A percentile compares a stretch with the other conserved stretches of the same genome.
phyloP scores from a whole-genome alignment of 2,113 vertebrate species.

The Myotis davidii region DNA sequence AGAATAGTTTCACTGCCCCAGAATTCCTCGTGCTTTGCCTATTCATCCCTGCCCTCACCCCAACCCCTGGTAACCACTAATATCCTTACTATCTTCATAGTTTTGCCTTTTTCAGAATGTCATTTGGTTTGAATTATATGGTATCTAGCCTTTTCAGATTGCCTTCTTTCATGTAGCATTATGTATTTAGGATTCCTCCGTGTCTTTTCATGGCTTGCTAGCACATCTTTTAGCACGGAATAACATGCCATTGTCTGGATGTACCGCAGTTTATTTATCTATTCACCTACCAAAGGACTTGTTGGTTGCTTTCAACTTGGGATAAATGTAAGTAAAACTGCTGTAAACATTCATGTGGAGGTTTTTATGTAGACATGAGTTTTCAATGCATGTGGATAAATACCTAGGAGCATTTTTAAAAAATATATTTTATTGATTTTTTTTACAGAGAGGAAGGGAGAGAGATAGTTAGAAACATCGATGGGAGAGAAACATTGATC shows the following conservation, averaged over 20 bases:
- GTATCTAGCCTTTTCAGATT: background rate
- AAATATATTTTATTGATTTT: too few species aligned
- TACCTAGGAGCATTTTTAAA: background rate
- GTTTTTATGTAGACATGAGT: background rate
- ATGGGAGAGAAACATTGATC: too few species aligned
- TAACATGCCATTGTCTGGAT: conserved; percentile 34
- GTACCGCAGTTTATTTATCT: background rate
- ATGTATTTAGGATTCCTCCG: background rate
- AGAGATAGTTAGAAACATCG: too few species aligned
- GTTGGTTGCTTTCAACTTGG: conserved; percentile 6
- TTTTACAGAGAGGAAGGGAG: too few species aligned
- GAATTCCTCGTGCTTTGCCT: background rate
- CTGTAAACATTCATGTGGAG: conserved; percentile 27
- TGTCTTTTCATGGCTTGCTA: background rate
- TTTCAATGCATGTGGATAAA: conserved; percentile 36
- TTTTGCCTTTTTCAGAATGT: conserved; percentile 8
- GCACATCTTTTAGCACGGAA: background rate
- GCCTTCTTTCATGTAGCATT: background rate
- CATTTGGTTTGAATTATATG: background rate
- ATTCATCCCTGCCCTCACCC: background rate
- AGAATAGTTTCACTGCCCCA: background rate
- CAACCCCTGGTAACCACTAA: background rate
- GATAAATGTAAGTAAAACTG: background rate
- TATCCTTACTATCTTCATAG: background rate
- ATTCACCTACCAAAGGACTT: background rate